Evolutionary conservation across 2,113 vertebrate species (phyloP).

Genomic region (Sylvilagus bachmani): DNA sequence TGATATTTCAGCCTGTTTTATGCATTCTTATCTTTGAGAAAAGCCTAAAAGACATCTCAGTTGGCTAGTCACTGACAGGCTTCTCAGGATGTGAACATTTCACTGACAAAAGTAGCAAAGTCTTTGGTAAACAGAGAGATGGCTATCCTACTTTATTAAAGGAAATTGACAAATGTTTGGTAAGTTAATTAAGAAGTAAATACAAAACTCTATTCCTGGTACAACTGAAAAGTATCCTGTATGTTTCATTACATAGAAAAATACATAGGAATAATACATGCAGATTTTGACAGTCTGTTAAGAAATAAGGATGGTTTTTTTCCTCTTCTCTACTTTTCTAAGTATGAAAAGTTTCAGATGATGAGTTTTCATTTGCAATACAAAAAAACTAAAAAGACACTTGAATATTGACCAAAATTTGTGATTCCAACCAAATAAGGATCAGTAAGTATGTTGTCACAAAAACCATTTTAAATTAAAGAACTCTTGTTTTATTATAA

Average conservation of each 20-base stretch:
- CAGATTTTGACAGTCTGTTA: not conserved
- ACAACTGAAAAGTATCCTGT: not conserved
- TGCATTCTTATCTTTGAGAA: not conserved
- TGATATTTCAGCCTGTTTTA: not conserved
- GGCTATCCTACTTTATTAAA: not conserved
- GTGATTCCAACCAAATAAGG: not conserved
- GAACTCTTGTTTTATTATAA: not conserved
- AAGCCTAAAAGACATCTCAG: not conserved
- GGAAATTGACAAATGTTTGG: not conserved
- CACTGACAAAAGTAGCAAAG: not conserved
- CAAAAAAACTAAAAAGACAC: not conserved
- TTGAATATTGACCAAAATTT: not conserved
- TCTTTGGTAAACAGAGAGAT: not conserved
- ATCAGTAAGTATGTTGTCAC: not conserved
- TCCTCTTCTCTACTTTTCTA: not conserved
- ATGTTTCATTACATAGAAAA: not conserved
- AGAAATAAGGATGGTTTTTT: not conserved
- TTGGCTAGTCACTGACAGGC: not conserved
- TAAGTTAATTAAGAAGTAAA: not conserved
- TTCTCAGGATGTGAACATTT: not conserved
- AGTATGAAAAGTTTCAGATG: not conserved
- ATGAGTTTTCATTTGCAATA: not conserved
- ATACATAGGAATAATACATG: not conserved
- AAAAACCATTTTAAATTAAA: slow-evolving; percentile 36
- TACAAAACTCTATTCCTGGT: not conserved